Base-by-base conservation (phyloP, 2,113 vertebrate species). In the Scophthalmus maximus region DNA sequence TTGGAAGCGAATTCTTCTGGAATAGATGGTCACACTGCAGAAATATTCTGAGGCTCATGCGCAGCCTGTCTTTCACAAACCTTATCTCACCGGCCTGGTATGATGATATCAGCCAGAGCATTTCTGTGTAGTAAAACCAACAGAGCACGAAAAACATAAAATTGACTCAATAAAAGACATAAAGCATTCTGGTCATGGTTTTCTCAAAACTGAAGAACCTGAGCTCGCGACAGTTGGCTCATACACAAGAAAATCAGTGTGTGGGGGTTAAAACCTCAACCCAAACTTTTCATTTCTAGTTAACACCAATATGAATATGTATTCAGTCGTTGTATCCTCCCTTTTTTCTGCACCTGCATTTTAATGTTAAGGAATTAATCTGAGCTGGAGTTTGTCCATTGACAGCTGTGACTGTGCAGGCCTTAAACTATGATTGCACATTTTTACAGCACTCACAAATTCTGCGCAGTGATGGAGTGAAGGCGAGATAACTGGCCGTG, bases 401-500 rank as follows among this genome's bases (percentile, higher is more conserved):
- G 44, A 32, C 66, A 30, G 40, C 65, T 34, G 56, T 8, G 25
- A 44, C 34, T 44, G 30, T 32, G 12, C 8, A 36, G 30, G 11
- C 44, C 27, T 38, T 49, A 27, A 71, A 30, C 55, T 50, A 47
- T 55, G 46, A 18, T 40, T 20, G 26, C 10, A 26, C 22, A 6
- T 36, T 3, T 63, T 34, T 17, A 23, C 47, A 7, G 34, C 20
- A 7, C 36, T 46, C 50, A 40, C n/a, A 30, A 27, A 32, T 29
- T 56, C n/a, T n/a, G n/a, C n/a, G n/a, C n/a, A 3, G 15, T 17
- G 46, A 55, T 25, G 3, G 50, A 36, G 65, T 34, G 14, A 62
- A 32, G 66, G 15, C 64, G 61, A 30, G 59, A 63, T 78, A 67
- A 74, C 25, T 29, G 78, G 30, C 10, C 44, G 64, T 22, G 57